These are phyloP conservation scores for Euthynnus affinis DNA, from an alignment of 2,797 vertebrate species.

Conservation along the genomic window DNA sequence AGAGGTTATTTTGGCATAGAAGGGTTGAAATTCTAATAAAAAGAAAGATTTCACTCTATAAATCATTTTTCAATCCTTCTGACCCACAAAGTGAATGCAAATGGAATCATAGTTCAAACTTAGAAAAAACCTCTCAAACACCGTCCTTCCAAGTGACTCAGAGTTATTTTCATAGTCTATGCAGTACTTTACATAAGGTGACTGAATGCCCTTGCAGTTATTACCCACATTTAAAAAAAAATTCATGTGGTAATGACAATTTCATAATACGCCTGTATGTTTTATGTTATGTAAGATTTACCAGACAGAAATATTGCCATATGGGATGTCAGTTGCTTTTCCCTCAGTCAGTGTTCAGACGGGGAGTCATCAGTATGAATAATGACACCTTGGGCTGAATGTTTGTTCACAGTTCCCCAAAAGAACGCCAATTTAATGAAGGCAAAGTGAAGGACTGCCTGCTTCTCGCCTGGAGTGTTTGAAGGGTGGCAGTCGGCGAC, in stretches of 20 bases:
- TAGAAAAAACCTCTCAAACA: constrained; percentile 4
- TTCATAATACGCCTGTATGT: background rate
- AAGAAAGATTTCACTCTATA: constrained; percentile 3
- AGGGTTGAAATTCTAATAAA: background rate
- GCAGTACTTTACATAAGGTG: constrained; percentile 7
- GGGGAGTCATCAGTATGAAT: constrained; percentile 60
- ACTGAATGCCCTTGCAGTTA: constrained; percentile 15
- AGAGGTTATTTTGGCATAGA: constrained; percentile 12
- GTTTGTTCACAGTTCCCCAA: constrained; percentile 62
- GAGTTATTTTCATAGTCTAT: background rate
- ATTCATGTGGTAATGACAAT: constrained; percentile 1
- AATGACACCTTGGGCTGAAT: constrained; percentile 62
- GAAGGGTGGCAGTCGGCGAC: constrained; percentile 47
- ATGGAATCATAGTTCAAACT: constrained; percentile 10
- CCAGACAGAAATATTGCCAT: background rate
- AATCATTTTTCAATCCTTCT: background rate
- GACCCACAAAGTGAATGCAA: constrained; percentile 13
- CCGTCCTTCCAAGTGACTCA: background rate
- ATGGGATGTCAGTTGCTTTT: background rate
- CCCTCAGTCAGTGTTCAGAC: constrained; percentile 16
- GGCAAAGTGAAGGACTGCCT: constrained; percentile 59
- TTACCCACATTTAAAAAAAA: background rate
- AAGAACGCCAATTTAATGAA: constrained; percentile 62
- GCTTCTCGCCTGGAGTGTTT: constrained; percentile 40
- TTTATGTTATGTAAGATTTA: constrained; percentile 17